phyloP scores from a whole-genome alignment of 2,888 invertebrate species.

The Rhamphomyia laevipes region DNA sequence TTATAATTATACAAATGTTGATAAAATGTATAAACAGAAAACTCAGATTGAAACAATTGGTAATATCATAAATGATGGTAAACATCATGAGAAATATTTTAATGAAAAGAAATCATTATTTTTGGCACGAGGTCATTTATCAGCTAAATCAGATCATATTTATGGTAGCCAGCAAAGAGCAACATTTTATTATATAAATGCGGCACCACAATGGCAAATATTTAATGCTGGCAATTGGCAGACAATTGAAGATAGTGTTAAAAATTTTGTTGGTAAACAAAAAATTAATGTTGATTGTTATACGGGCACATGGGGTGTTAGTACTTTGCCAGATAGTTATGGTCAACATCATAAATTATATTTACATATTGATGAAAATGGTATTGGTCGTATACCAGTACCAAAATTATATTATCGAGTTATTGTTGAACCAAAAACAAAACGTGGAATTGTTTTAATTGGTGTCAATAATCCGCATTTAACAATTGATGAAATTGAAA shows the following conservation, averaged over 20 bases:
- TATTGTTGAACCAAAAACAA: slow-evolving; percentile 36
- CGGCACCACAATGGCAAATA: slow-evolving; percentile 44
- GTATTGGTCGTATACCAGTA: slow-evolving; percentile 37
- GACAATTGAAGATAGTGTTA: slow-evolving; percentile 38
- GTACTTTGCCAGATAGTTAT: slow-evolving; percentile 39
- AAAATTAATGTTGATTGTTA: slow-evolving; percentile 36
- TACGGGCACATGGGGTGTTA: slow-evolving; percentile 45
- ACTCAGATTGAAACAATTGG: slow-evolving; percentile 29
- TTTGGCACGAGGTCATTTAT: slow-evolving; percentile 42
- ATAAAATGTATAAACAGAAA: slow-evolving; percentile 26
- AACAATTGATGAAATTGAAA: slow-evolving; percentile 20
- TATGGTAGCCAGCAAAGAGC: slow-evolving; percentile 41
- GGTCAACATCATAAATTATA: slow-evolving; percentile 29
- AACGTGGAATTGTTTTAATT: slow-evolving; percentile 42
- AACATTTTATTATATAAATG: slow-evolving; percentile 44
- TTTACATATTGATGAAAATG: slow-evolving; percentile 27
- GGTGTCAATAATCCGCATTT: slow-evolving; percentile 36
- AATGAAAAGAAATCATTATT: slow-evolving; percentile 21
- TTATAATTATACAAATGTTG: slow-evolving; percentile 27
- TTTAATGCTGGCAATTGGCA: slow-evolving; percentile 50
- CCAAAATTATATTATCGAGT: slow-evolving; percentile 46
- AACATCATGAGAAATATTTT: slow-evolving; percentile 16
- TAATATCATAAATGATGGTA: slow-evolving; percentile 21
- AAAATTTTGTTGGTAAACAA: slow-evolving; percentile 34
- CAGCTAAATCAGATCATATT: slow-evolving; percentile 42